Percentiles rank a stretch among this genome's conserved stretches.
phyloP scores from a whole-genome alignment of 2,113 vertebrate genomes.

The Merops nubicus region DNA sequence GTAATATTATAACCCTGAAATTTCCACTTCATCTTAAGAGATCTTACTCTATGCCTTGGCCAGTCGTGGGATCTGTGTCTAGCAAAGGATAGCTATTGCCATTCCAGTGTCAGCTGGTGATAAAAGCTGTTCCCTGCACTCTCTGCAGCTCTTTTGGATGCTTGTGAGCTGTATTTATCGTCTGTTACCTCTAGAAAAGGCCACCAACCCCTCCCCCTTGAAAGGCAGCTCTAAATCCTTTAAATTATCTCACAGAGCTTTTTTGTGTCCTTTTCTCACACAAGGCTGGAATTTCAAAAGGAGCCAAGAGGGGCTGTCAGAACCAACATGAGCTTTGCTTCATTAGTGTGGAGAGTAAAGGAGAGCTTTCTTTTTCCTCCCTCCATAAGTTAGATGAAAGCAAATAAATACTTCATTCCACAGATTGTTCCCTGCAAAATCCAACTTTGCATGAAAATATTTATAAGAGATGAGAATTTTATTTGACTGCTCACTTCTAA shows the following conservation, averaged over 20 bases:
- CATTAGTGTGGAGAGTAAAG: conserved; percentile 39
- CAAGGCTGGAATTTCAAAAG: conserved; percentile 47
- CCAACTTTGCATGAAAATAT: conserved; percentile 49
- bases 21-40: background rate
- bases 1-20: background rate
- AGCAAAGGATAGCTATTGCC: background rate
- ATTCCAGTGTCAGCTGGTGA: background rate
- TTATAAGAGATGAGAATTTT: conserved; percentile 59
- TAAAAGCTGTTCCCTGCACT: background rate
- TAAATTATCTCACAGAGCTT: conserved; percentile 56
- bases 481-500: conserved; percentile 59
- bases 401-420: conserved; percentile 46
- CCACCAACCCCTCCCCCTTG: conserved; percentile 28
- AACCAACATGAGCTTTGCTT: conserved; percentile 50
- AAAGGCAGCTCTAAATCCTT: conserved; percentile 54
- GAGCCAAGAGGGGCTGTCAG: background rate
- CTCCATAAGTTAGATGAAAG: conserved; percentile 32
- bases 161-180: background rate
- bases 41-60: background rate
- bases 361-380: conserved; percentile 37
- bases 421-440: conserved; percentile 15
- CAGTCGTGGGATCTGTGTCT: background rate
- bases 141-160: conserved; percentile 3
- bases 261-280: conserved; percentile 58
- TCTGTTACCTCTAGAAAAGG: conserved; percentile 37